Percentiles rank a stretch among this genome's conserved stretches.
phyloP scores from a whole-genome alignment of 2,113 vertebrate genomes.

The Ploceus nigricollis region DNA sequence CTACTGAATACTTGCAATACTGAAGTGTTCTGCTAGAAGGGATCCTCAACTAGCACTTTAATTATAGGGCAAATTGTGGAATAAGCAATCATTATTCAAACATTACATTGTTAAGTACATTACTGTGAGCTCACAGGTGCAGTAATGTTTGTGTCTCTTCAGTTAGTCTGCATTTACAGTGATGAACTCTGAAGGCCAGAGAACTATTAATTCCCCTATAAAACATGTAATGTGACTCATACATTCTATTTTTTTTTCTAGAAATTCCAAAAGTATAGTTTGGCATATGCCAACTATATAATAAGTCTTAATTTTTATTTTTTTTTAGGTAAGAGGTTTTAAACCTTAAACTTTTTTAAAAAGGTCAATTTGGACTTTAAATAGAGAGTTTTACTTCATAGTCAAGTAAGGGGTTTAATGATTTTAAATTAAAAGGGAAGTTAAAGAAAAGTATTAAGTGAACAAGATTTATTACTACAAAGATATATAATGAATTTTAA shows the following conservation, averaged over 20 bases:
- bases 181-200: not conserved
- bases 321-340: not conserved
- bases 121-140: not conserved
- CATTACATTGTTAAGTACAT: not conserved
- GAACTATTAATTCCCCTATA: not conserved
- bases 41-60: not conserved
- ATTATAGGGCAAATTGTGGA: not conserved
- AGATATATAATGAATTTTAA: not conserved
- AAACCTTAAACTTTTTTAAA: not conserved
- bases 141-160: not conserved
- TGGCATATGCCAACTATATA: not conserved
- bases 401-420: not conserved
- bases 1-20: not conserved
- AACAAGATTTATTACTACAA: not conserved
- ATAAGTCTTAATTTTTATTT: not conserved
- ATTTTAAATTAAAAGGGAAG: not conserved
- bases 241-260: not conserved
- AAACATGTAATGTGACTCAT: fast-evolving
- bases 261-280: not conserved
- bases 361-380: not conserved
- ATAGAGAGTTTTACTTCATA: not conserved
- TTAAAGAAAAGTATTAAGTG: not conserved
- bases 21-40: not conserved
- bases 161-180: not conserved
- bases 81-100: not conserved